Conservation (phyloP, 2,888 invertebrate species). For the Hirudinaria manillensis region DNA sequence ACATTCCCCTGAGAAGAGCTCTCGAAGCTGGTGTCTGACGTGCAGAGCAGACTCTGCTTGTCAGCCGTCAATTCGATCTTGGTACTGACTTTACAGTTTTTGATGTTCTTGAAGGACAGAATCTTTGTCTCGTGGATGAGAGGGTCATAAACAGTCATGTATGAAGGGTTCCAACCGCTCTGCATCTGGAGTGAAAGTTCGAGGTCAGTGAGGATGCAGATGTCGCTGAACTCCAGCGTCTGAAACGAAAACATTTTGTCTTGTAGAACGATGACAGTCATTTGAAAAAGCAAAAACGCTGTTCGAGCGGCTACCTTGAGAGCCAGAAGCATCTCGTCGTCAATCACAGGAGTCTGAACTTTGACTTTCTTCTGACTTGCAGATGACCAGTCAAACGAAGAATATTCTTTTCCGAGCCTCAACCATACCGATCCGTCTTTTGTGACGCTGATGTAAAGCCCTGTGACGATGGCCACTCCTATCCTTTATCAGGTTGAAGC, state of each 20-base stretch:
- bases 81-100: slow-evolving; percentile 35
- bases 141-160: slow-evolving; percentile 37
- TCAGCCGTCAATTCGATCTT: slow-evolving; percentile 36
- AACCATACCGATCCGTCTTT: slow-evolving; percentile 39
- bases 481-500: slow-evolving; percentile 37
- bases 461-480: slow-evolving; percentile 35
- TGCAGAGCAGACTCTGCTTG: slow-evolving; percentile 37
- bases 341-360: slow-evolving; percentile 24
- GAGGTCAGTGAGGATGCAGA: slow-evolving; percentile 39
- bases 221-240: slow-evolving; percentile 36
- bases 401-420: slow-evolving; percentile 36
- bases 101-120: slow-evolving; percentile 22
- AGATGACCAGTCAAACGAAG: slow-evolving; percentile 35
- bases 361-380: slow-evolving; percentile 9
- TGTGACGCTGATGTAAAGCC: slow-evolving; percentile 37
- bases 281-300: background rate
- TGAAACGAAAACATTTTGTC: slow-evolving; percentile 28
- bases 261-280: background rate
- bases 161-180: slow-evolving; percentile 40
- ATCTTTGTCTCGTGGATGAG: slow-evolving; percentile 22
- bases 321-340: slow-evolving; percentile 15
- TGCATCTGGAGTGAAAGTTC: slow-evolving; percentile 35
- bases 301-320: background rate
- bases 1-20: no score
- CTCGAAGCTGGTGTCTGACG: background rate